Base-by-base conservation (phyloP, 2,797 vertebrate genomes). In the Pseudochaenichthys georgianus region DNA sequence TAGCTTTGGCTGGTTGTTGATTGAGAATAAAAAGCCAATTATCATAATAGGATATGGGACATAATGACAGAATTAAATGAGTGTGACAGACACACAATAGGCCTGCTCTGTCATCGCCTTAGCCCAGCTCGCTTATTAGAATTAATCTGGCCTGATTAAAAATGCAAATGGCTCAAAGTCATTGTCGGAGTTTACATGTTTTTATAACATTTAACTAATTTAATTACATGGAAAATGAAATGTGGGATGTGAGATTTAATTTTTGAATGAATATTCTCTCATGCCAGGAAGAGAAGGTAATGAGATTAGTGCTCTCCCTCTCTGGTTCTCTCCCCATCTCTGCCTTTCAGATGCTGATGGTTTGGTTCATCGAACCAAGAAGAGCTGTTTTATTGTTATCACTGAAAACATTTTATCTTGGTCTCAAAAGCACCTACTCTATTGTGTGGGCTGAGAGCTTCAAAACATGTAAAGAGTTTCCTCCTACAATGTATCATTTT, bases 131-230 rank as follows among this genome's bases (percentile, higher is more conserved):
- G 88, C 90, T 93, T 92, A 94, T 94, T 93, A 94, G 84, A 94
- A 93, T 94, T 94, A 94, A 94, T 95, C 92, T 92, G 84, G 86
- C 81, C 87, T 94, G 87, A 94, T 95, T 95, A 95, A 95, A 94
- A 93, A 95, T 95, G 94, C 93, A 94, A 94, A 95, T 95, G 82
- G 84, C 66, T 92, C 85, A 85, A 90, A 94, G 84, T 94, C 91
- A 92, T 91, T 90, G 88, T 90, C 67, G 48, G 89, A 93, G 94
- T 95, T 95, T 93, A 93, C 93, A 93, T 94, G 93, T 93, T 94
- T 94, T 94, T 91, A 88, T 88, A 91, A 91, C 83, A 91, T 93
- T 93, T 88, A 92, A 92, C 87, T 93, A 89, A 94, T 93, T 95
- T 93, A 95, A 95, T 95, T 94, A 94, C 92, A 94, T 89, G 83